Conservation (phyloP, 2,888 invertebrate species). For the Epirrita christyi region DNA sequence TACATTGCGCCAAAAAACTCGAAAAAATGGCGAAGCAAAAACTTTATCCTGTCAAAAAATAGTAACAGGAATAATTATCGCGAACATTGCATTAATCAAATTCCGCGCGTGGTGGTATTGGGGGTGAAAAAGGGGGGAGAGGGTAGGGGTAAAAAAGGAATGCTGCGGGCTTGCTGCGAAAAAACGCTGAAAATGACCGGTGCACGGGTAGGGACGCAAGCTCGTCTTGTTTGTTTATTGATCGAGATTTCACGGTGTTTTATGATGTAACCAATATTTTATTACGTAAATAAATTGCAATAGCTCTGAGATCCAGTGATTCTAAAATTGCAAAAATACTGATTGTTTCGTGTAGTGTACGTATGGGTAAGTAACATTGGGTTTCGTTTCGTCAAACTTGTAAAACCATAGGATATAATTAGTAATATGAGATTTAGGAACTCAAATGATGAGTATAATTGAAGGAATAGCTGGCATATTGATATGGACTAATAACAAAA, state of each 20-base stretch:
- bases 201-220: constrained; percentile 40
- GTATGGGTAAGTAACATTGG: too few species aligned
- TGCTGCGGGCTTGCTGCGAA: constrained; percentile 78
- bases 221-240: constrained; percentile 49
- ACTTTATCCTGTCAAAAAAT: constrained; percentile 81
- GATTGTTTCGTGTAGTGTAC: too few species aligned
- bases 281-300: constrained; percentile 1
- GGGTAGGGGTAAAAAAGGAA: constrained; percentile 70
- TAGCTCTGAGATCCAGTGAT: too few species aligned
- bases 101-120: constrained; percentile 81
- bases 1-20: constrained; percentile 35
- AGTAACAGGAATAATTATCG: constrained; percentile 84
- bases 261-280: constrained; percentile 36
- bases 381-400: too few species aligned
- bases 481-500: too few species aligned
- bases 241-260: constrained; percentile 37
- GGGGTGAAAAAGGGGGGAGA: constrained; percentile 45
- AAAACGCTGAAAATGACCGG: constrained; percentile 73
- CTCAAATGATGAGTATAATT: too few species aligned
- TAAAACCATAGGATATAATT: too few species aligned
- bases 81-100: constrained; percentile 85
- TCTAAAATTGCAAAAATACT: too few species aligned
- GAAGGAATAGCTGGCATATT: too few species aligned
- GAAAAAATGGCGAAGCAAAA: constrained; percentile 57
- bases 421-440: too few species aligned